These are phyloP conservation scores for Lucifuga dentata DNA, from an alignment of 2,113 vertebrate genomes.

Conservation along the genomic window DNA sequence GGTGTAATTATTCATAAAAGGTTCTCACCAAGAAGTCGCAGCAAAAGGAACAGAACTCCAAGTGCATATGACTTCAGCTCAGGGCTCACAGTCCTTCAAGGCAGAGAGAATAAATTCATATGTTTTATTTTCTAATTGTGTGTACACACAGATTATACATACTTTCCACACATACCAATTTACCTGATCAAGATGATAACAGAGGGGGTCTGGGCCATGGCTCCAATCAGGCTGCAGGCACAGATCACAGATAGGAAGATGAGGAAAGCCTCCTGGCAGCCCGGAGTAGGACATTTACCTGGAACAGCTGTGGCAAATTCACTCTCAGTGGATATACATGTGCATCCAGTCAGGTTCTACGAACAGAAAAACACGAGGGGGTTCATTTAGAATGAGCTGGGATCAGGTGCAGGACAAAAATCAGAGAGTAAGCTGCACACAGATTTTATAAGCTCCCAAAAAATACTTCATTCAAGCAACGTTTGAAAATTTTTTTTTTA, in stretches of 20 bases:
- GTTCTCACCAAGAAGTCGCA: constrained; percentile 92
- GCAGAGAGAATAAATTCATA: constrained; percentile 26
- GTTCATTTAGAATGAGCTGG: too few relatives aligned
- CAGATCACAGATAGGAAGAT: constrained; percentile 98
- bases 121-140: neutral
- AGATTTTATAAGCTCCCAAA: too few relatives aligned
- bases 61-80: constrained; percentile 98
- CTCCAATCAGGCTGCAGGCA: constrained; percentile 96
- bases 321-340: constrained; percentile 85
- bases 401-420: too few relatives aligned
- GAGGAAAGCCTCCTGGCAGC: constrained; percentile 95
- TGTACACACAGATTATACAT: too few relatives aligned
- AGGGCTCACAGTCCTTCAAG: constrained; percentile 92
- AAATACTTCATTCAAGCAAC: too few relatives aligned
- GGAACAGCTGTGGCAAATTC: constrained; percentile 84
- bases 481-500: too few relatives aligned
- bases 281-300: constrained; percentile 92
- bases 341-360: constrained; percentile 92
- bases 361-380: constrained; percentile 31
- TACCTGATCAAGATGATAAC: constrained; percentile 99
- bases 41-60: constrained; percentile 94
- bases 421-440: too few relatives aligned
- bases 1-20: constrained; percentile 10
- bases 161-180: neutral
- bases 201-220: constrained; percentile 97